Evolutionary conservation across 2,113 vertebrate genomes (phyloP).

Genomic region (Thamnaconus septentrionalis): DNA sequence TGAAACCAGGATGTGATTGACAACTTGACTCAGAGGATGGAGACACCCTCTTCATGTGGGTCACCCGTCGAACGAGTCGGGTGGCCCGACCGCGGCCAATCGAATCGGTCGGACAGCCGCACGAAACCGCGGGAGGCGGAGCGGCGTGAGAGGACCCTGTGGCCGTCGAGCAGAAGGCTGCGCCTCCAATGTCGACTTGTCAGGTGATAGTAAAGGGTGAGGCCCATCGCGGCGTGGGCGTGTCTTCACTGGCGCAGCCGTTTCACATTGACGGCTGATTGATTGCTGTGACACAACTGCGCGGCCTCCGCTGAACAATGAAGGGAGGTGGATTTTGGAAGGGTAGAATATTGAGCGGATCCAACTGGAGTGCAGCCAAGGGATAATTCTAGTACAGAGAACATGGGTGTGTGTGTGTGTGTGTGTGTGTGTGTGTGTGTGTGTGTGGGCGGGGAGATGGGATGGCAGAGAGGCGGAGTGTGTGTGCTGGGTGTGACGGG

Average conservation of each 20-base stretch:
- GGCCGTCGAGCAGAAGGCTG: slow-evolving; percentile 14
- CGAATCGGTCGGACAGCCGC: too few relatives aligned
- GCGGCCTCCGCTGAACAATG: slow-evolving; percentile 53
- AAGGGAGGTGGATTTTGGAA: slow-evolving; percentile 53
- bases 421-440: slow-evolving; percentile 1
- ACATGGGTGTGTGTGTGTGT: slow-evolving; percentile 14
- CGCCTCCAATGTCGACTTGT: slow-evolving; percentile 13
- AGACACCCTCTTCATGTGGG: too few relatives aligned
- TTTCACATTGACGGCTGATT: slow-evolving; percentile 55
- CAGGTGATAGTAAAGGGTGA: slow-evolving; percentile 6
- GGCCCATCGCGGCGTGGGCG: slow-evolving; percentile 6
- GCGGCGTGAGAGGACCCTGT: background rate
- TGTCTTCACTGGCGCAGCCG: slow-evolving; percentile 36
- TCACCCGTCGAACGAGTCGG: too few relatives aligned
- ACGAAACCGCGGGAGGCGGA: too few relatives aligned
- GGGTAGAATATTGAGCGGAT: slow-evolving; percentile 61
- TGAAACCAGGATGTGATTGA: too few relatives aligned
- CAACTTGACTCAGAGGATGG: too few relatives aligned
- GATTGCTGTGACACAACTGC: slow-evolving; percentile 65
- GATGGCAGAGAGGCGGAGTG: background rate
- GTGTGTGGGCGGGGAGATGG: background rate
- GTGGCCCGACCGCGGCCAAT: too few relatives aligned
- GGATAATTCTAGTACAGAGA: slow-evolving; percentile 55
- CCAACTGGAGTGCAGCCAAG: slow-evolving; percentile 58
- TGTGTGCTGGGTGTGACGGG: slow-evolving; percentile 11